Evolutionary conservation across 1,140 invertebrate species (phyloP).

Genomic region (Penaeus japonicus): DNA sequence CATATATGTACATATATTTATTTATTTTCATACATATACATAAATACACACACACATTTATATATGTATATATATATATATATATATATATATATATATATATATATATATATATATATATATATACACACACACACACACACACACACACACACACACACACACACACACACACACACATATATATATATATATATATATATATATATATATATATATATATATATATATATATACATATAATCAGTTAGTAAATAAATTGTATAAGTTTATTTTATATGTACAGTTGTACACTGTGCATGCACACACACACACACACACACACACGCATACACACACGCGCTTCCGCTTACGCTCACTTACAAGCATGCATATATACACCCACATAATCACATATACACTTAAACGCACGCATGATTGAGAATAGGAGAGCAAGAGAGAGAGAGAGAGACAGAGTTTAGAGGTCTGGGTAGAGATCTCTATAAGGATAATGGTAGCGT

Average conservation of each 20-base stretch:
- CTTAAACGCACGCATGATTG: neutral
- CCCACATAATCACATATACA: neutral
- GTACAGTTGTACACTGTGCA: neutral
- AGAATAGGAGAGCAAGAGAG: neutral
- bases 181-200: neutral
- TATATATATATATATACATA: neutral
- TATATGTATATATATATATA: neutral
- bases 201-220: neutral
- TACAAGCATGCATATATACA: neutral
- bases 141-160: neutral
- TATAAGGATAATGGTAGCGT: too few species aligned
- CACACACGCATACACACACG: neutral
- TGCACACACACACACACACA: neutral
- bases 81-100: neutral
- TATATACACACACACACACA: neutral
- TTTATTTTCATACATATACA: too few species aligned
- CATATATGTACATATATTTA: too few species aligned
- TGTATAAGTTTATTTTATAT: neutral
- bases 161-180: neutral
- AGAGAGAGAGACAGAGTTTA: neutral
- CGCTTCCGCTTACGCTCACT: neutral
- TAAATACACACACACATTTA: neutral
- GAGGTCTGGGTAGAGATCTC: neutral
- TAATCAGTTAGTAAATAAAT: neutral
- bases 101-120: neutral